Evolutionary conservation across 2,888 invertebrate species (phyloP).

Genomic region (Mesorhabditis belari): DNA sequence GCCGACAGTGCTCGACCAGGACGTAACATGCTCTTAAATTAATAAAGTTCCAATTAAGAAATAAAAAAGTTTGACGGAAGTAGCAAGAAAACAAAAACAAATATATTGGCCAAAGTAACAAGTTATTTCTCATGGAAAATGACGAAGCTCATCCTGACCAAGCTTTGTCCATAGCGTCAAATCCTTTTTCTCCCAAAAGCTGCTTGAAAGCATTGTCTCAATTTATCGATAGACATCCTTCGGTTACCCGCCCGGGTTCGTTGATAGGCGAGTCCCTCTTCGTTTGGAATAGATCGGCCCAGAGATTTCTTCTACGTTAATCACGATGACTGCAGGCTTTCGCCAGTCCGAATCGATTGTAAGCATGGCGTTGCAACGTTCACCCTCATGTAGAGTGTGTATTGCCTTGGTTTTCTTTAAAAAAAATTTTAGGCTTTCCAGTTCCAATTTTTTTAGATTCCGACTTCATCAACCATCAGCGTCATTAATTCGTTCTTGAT

Average conservation of each 20-base stretch:
- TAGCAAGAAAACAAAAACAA: too few relatives aligned
- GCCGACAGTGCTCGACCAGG: too few relatives aligned
- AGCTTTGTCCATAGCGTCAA: not conserved
- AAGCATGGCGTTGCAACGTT: not conserved
- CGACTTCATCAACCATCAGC: too few relatives aligned
- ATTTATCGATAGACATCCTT: not conserved
- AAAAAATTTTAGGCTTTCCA: too few relatives aligned
- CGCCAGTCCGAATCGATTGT: not conserved
- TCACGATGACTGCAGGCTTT: not conserved
- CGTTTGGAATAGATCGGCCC: not conserved
- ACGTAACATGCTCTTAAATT: too few relatives aligned
- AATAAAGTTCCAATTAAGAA: too few relatives aligned
- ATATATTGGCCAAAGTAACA: too few relatives aligned
- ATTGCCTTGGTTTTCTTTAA: too few relatives aligned
- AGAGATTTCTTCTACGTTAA: not conserved
- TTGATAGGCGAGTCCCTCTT: not conserved
- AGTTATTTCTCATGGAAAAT: too few relatives aligned
- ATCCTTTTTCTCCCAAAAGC: not conserved
- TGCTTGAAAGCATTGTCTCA: not conserved
- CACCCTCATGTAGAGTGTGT: not conserved
- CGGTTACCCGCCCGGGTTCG: not conserved
- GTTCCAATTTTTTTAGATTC: too few relatives aligned
- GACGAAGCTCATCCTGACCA: not conserved
- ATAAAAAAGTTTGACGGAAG: too few relatives aligned
- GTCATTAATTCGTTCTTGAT: too few relatives aligned